Evolutionary conservation across 2,797 vertebrate genomes (phyloP).

Genomic region (Phaenicophaeus curvirostris): DNA sequence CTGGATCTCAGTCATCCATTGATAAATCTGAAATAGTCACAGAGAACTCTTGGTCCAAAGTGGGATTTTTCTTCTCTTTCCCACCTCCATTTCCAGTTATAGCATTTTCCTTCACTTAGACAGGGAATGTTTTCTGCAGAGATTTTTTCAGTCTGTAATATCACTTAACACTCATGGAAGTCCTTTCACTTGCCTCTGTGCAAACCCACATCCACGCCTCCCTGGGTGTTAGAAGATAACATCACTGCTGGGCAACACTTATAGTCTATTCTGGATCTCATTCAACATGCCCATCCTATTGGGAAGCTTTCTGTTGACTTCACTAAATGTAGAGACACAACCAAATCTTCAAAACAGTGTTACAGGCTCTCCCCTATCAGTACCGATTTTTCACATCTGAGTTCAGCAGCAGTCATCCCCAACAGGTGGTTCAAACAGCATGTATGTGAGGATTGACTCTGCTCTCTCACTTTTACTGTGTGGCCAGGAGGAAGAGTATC

Average conservation of each 20-base stretch:
- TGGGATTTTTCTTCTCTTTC: neutral
- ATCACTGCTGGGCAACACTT: neutral
- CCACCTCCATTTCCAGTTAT: neutral
- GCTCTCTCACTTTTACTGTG: neutral
- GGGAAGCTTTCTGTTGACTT: neutral
- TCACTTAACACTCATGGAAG: neutral
- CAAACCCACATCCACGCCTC: neutral
- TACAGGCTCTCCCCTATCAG: neutral
- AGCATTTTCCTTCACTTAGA: neutral
- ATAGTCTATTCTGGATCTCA: neutral
- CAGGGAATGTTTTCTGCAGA: neutral
- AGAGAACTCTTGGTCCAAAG: neutral
- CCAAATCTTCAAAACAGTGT: neutral
- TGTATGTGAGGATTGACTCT: neutral
- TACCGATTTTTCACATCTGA: neutral
- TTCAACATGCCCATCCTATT: neutral
- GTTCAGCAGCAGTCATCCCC: neutral
- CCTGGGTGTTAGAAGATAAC: neutral
- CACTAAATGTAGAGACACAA: neutral
- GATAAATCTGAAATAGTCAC: conserved; percentile 70
- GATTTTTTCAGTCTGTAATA: neutral
- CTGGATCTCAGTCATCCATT: conserved; percentile 71
- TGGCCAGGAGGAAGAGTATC: neutral
- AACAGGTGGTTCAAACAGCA: neutral
- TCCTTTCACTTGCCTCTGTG: neutral